Conservation (phyloP, 2,888 invertebrate species). For the Plusia festucae region DNA sequence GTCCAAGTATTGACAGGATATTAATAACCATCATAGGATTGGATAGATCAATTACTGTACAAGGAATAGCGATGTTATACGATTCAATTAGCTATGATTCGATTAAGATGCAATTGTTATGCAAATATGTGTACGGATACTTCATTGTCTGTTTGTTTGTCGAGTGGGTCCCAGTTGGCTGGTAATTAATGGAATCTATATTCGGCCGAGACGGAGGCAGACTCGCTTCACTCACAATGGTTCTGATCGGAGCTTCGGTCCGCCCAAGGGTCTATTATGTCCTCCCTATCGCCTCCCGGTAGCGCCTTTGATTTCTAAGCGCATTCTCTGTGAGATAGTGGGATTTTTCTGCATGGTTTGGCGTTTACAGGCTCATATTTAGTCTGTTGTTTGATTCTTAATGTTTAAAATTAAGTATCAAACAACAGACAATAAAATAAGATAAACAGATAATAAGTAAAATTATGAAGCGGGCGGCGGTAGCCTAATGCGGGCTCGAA, state of each 20-base stretch:
- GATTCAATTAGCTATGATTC: conserved; percentile 61
- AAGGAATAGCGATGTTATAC: conserved; percentile 58
- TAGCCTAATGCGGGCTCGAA: too few relatives aligned
- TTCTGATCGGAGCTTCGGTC: conserved; percentile 36
- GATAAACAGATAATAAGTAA: too few relatives aligned
- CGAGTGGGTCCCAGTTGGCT: conserved; percentile 61
- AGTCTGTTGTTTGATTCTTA: not conserved
- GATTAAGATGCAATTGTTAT: conserved; percentile 68
- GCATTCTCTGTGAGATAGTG: conserved; percentile 39
- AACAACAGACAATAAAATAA: too few relatives aligned
- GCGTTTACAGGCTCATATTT: not conserved
- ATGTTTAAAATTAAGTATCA: too few relatives aligned
- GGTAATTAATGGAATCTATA: conserved; percentile 73
- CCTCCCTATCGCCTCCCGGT: conserved; percentile 26
- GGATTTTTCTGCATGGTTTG: conserved; percentile 8
- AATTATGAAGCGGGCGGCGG: too few relatives aligned
- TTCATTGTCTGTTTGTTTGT: conserved; percentile 67
- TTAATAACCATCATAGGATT: conserved; percentile 11
- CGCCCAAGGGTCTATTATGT: conserved; percentile 44
- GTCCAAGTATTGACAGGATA: not conserved
- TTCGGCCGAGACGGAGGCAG: conserved; percentile 59
- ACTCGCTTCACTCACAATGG: conserved; percentile 53
- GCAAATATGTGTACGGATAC: conserved; percentile 68
- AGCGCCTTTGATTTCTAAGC: conserved; percentile 45
- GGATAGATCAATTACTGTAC: conserved; percentile 41